phyloP scores from a whole-genome alignment of 2,113 vertebrate species.

The Hippocampus abdominalis region DNA sequence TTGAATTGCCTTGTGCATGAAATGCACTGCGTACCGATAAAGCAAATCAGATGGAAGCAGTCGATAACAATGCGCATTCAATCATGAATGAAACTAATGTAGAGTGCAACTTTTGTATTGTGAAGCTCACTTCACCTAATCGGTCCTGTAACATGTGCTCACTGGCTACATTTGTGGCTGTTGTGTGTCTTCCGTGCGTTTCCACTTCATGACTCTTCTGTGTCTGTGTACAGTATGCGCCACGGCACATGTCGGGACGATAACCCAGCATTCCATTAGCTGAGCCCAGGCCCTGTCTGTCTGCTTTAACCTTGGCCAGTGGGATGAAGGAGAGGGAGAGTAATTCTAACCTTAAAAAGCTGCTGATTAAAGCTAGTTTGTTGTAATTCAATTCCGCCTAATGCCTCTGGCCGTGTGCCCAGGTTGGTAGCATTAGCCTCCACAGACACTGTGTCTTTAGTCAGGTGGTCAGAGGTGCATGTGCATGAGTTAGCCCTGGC shows the following conservation, averaged over 20 bases:
- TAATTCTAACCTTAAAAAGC: conserved; percentile 99
- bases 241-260: conserved; percentile 34
- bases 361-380: conserved; percentile 99
- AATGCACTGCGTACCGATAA: too few relatives aligned
- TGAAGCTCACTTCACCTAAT: neutral
- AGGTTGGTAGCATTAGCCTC: conserved; percentile 86
- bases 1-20: too few relatives aligned
- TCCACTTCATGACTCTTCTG: neutral
- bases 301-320: conserved; percentile 97
- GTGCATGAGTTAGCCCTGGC: conserved; percentile 43
- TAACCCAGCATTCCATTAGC: conserved; percentile 78
- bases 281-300: conserved; percentile 77
- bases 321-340: conserved; percentile 87
- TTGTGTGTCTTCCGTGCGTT: conserved; percentile 4
- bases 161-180: neutral
- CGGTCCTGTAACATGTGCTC: neutral
- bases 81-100: neutral
- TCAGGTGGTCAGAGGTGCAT: conserved; percentile 61
- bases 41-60: neutral
- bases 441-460: conserved; percentile 78
- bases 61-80: neutral
- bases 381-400: conserved; percentile 98
- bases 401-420: conserved; percentile 90
- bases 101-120: neutral
- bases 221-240: neutral